Base-by-base conservation (phyloP, 2,113 vertebrate species). In the Lonchura striata region DNA sequence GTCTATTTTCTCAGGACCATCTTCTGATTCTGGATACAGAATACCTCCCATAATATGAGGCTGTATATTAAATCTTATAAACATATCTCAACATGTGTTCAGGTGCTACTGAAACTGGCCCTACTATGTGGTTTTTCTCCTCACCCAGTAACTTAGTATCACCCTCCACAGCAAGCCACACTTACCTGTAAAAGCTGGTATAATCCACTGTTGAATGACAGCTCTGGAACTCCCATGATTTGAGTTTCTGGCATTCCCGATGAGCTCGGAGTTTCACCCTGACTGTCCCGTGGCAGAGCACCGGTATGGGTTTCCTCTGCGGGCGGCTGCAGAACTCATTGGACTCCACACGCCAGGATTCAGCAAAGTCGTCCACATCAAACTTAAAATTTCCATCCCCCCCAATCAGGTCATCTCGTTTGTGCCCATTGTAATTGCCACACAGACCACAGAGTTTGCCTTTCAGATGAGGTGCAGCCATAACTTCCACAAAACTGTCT, bases 401-500 rank as follows among this genome's bases (percentile, higher is more conserved):
- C 3, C 99, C 99, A 59, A 99, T 98, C 78, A 99, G 97, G 96
- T 99, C 99, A 35, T 99, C 99, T 10, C 99, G 98, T 56, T 98
- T 99, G 94, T 99, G 99, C 23, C 99, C 99, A 1, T 99, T 99
- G 96, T 99, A 99, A 97, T 99, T 99, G 56, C 99, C 99, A 69
- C 99, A 99, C 7, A 99, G 98, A 47, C 99, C 99, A 39, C 99
- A 99, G 57, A 99, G 98, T 69, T 97, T 99, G 68, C 99, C 99
- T 20, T 99, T 99, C 83, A 99, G 98, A 75, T 99, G 98, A 0
- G 99, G 99, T 1, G 99, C 99, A 6, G 99, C 99, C 92, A 98
- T 99, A 25, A 99, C 98, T 97, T 99, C 99, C 44, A 99, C 99
- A 92, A 99, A 99, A 94, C 99, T 99, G 98, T 99, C 99, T 44